These are phyloP conservation scores for Trachymyrmex cornetzi DNA, from an alignment of 1,140 invertebrate species.

Conservation along the genomic window DNA sequence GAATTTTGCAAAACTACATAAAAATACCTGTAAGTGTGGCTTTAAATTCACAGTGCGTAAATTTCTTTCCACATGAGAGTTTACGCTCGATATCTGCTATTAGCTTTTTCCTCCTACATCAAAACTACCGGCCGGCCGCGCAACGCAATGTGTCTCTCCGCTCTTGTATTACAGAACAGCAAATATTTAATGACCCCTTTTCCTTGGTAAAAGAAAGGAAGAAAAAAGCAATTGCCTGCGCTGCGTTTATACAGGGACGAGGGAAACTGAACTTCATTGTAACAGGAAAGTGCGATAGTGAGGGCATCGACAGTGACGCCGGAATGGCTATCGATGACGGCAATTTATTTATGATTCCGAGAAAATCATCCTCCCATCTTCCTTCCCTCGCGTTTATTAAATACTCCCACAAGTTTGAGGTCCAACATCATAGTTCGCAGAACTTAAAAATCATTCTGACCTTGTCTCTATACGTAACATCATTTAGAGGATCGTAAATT, in stretches of 20 bases:
- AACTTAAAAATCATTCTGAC: conserved; percentile 2
- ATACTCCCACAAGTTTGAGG: conserved; percentile 1
- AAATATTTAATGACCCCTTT: conserved; percentile 57
- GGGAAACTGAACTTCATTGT: conserved; percentile 6
- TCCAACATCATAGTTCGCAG: background rate
- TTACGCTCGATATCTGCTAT: conserved; percentile 24
- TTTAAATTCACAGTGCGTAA: conserved; percentile 19
- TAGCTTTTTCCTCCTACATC: conserved; percentile 20
- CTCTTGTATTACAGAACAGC: conserved; percentile 5
- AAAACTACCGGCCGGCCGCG: background rate
- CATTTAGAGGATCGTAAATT: background rate
- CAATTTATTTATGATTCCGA: conserved; percentile 67
- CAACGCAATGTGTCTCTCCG: conserved; percentile 10
- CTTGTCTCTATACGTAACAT: background rate
- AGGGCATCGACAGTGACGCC: background rate
- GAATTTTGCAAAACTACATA: conserved; percentile 2
- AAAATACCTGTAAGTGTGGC: too few relatives aligned
- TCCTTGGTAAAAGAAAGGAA: conserved; percentile 3
- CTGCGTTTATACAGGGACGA: conserved; percentile 11
- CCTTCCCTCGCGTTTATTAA: background rate
- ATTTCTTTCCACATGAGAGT: conserved; percentile 36
- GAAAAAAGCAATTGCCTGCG: background rate
- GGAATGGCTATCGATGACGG: conserved; percentile 42
- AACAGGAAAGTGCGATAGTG: conserved; percentile 13
- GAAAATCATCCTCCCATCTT: conserved; percentile 39